phyloP scores from a whole-genome alignment of 2,113 vertebrate genomes.

The Paraplagusia blochii region DNA sequence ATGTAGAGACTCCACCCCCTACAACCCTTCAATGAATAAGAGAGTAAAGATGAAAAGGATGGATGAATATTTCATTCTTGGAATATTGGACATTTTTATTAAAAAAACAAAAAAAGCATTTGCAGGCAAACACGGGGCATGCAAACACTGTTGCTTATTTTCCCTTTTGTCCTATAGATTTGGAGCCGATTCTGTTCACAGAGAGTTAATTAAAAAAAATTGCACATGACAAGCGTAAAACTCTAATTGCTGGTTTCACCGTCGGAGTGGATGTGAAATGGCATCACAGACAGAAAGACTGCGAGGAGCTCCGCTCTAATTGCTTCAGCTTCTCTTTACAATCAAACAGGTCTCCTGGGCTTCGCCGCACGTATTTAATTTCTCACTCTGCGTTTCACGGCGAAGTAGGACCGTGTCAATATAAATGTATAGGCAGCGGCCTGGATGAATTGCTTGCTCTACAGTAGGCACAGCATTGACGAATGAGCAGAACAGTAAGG shows the following conservation, averaged over 20 bases:
- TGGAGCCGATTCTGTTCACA: constrained; percentile 1
- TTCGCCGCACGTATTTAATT: neutral
- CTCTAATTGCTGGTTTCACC: constrained; percentile 25
- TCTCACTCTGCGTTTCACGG: neutral
- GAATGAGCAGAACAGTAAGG: neutral
- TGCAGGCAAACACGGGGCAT: no score
- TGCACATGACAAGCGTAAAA: constrained; percentile 5
- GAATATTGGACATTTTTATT: no score
- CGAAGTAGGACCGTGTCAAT: neutral
- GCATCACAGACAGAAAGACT: constrained; percentile 10
- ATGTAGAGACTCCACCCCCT: no score
- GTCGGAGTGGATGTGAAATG: constrained; percentile 18
- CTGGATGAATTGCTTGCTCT: neutral
- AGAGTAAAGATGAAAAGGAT: no score
- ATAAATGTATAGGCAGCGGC: neutral
- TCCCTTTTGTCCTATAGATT: constrained; percentile 3
- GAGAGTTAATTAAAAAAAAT: constrained; percentile 7
- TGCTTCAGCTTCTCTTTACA: constrained; percentile 13
- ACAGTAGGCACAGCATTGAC: neutral
- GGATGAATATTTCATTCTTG: no score
- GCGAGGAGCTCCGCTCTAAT: constrained; percentile 15
- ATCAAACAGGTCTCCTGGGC: constrained; percentile 16
- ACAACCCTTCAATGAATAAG: no score
- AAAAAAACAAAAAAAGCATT: no score
- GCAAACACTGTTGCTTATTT: no score